Evolutionary conservation across 2,888 invertebrate species (phyloP).

Genomic region (Lepidocyrtinus sp.): DNA sequence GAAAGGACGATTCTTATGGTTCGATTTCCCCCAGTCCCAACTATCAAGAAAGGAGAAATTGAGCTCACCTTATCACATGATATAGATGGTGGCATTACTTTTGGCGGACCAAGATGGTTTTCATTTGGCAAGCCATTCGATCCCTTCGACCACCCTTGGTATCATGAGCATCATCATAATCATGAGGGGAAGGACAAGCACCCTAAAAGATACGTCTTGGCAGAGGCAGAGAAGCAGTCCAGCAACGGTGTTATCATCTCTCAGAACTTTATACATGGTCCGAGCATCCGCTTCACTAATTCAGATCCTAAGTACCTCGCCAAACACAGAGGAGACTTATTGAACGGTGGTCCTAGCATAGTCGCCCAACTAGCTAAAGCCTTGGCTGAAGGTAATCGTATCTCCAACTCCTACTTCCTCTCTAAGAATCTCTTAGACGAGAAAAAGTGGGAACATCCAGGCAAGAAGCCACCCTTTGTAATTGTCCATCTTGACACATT

Average conservation of each 20-base stretch:
- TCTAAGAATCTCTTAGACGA: conserved; percentile 26
- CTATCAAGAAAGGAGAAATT: conserved; percentile 21
- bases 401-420: conserved; percentile 44
- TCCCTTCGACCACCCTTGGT: conserved; percentile 46
- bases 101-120: conserved; percentile 37
- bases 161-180: conserved; percentile 23
- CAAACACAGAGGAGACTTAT: conserved; percentile 30
- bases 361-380: conserved; percentile 55
- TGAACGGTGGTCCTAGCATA: conserved; percentile 43
- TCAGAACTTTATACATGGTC: conserved; percentile 42
- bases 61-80: conserved; percentile 20
- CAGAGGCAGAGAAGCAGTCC: conserved; percentile 36
- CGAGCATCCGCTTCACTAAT: conserved; percentile 38
- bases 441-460: conserved; percentile 27
- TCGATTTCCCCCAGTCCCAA: conserved; percentile 46
- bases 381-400: conserved; percentile 48
- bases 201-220: neutral
- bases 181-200: neutral
- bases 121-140: conserved; percentile 43
- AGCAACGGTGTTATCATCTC: conserved; percentile 51
- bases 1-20: conserved; percentile 58
- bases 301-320: conserved; percentile 29
- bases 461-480: conserved; percentile 50
- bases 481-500: conserved; percentile 51
- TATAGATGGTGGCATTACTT: conserved; percentile 43